These are phyloP conservation scores for Hoplostethus mediterraneus DNA, from an alignment of 2,797 vertebrate genomes.

Conservation along the genomic window DNA sequence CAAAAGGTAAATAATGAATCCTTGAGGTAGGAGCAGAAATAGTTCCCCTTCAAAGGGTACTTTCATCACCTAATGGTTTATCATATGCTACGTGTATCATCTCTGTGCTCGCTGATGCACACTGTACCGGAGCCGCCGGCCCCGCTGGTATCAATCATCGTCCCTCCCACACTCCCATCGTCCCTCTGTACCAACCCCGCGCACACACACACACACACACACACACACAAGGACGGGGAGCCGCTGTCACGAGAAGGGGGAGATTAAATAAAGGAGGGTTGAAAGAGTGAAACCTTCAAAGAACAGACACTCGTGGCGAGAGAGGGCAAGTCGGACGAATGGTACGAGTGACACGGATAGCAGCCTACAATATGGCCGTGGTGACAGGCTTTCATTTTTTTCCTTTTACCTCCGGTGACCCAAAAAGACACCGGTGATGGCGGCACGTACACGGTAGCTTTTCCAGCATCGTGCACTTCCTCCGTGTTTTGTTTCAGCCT, in stretches of 20 bases:
- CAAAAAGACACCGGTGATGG: slow-evolving; percentile 25
- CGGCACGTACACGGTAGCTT: slow-evolving; percentile 35
- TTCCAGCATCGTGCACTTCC: slow-evolving; percentile 30
- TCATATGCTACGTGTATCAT: slow-evolving; percentile 68
- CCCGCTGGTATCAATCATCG: slow-evolving; percentile 73
- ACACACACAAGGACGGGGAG: slow-evolving; percentile 37
- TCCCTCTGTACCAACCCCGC: slow-evolving; percentile 58
- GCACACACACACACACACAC: slow-evolving; percentile 53
- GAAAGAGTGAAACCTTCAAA: slow-evolving; percentile 75
- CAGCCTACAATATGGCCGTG: slow-evolving; percentile 23
- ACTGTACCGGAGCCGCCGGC: slow-evolving; percentile 46
- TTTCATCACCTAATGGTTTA: slow-evolving; percentile 73
- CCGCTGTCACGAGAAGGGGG: slow-evolving; percentile 45
- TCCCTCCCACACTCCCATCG: slow-evolving; percentile 55
- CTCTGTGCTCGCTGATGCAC: slow-evolving; percentile 47
- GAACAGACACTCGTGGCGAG: slow-evolving; percentile 38
- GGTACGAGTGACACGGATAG: slow-evolving; percentile 39
- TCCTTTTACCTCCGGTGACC: slow-evolving; percentile 39
- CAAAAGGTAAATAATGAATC: slow-evolving; percentile 53
- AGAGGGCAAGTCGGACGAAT: slow-evolving; percentile 54
- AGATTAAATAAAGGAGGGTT: slow-evolving; percentile 72
- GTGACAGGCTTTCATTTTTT: slow-evolving; percentile 52
- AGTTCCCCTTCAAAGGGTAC: slow-evolving; percentile 63
- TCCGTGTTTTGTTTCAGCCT: slow-evolving; percentile 21
- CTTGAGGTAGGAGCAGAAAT: slow-evolving; percentile 55